These are phyloP conservation scores for Archilochus colubris DNA, from an alignment of 2,113 vertebrate genomes.

Conservation along the genomic window DNA sequence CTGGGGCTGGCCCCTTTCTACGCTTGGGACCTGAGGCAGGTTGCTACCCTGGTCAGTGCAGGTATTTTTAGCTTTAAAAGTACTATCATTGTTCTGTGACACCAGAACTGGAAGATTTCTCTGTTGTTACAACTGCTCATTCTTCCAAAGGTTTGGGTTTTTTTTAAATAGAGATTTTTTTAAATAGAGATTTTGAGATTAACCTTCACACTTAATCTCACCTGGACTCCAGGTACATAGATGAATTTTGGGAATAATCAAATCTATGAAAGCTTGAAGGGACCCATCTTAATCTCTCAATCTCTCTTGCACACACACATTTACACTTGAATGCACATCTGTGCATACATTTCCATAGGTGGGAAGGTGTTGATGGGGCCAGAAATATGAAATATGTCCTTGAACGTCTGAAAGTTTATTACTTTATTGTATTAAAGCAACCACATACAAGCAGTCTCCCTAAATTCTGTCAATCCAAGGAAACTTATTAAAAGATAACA, in stretches of 20 bases:
- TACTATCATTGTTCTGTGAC: neutral
- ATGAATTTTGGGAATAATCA: neutral
- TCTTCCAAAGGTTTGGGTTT: neutral
- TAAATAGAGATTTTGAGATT: neutral
- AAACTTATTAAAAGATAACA: neutral
- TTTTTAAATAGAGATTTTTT: neutral
- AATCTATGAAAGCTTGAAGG: neutral
- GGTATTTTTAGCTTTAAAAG: neutral
- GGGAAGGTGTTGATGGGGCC: neutral
- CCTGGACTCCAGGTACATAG: neutral
- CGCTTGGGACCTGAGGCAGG: neutral
- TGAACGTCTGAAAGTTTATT: neutral
- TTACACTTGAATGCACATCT: neutral
- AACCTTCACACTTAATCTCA: conserved; percentile 2
- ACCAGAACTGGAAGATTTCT: neutral
- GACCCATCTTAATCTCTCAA: neutral
- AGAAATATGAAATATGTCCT: neutral
- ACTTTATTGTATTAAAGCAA: neutral
- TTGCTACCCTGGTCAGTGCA: neutral
- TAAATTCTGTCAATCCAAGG: neutral
- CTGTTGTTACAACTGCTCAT: neutral
- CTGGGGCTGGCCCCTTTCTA: neutral
- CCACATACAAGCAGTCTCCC: neutral
- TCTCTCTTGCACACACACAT: neutral
- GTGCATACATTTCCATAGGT: neutral